These are phyloP conservation scores for Halcyon senegalensis DNA, from an alignment of 2,113 vertebrate species.

Conservation along the genomic window DNA sequence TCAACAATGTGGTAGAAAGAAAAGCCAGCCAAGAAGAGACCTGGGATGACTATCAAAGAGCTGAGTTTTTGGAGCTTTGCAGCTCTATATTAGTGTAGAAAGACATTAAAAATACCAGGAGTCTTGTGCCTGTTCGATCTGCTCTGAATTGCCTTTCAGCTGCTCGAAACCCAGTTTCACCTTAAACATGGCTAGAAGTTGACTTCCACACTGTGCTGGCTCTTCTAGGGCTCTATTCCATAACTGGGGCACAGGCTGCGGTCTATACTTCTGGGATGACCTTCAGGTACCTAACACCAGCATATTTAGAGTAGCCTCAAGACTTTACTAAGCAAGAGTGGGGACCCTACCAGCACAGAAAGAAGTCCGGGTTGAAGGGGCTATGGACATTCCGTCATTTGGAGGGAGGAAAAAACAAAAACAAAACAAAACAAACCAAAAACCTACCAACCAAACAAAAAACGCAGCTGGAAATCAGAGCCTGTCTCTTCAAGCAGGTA, in stretches of 20 bases:
- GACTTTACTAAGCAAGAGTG: not conserved
- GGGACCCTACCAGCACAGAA: not conserved
- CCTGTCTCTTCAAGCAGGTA: not conserved
- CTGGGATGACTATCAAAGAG: not conserved
- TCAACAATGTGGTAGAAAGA: not conserved
- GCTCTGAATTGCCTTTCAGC: not conserved
- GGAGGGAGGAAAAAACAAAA: rapidly evolving
- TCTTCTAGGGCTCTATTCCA: not conserved
- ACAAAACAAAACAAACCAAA: too few species aligned
- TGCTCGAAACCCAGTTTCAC: not conserved
- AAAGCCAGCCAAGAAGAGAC: not conserved
- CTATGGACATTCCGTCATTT: not conserved
- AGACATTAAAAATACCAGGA: not conserved
- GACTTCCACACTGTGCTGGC: not conserved
- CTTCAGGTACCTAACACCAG: not conserved
- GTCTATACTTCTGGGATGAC: not conserved
- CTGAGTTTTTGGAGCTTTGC: not conserved
- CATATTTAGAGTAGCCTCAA: not conserved
- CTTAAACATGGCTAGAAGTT: not conserved
- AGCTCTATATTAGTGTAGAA: rapidly evolving
- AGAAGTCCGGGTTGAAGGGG: not conserved
- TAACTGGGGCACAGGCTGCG: not conserved
- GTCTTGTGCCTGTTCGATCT: not conserved
- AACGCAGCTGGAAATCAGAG: not conserved
- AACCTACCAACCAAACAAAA: too few species aligned